A percentile compares a stretch with the other conserved stretches of the same genome.
phyloP scores from a whole-genome alignment of 2,113 vertebrate species.

The Anhinga anhinga region DNA sequence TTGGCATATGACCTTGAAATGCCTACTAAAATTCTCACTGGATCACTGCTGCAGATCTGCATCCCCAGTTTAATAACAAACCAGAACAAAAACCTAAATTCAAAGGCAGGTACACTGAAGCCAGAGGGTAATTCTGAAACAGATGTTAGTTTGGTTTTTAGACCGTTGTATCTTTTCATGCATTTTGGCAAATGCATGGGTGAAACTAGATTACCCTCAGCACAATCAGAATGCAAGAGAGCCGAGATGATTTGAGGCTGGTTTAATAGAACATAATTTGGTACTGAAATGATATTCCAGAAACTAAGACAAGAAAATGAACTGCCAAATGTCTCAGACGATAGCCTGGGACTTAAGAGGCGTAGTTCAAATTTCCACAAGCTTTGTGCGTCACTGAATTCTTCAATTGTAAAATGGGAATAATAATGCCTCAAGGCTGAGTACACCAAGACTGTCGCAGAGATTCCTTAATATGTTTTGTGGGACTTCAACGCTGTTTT shows the following conservation, averaged over 20 bases:
- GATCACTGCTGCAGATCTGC: background rate
- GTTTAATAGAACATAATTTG: background rate
- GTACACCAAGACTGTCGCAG: background rate
- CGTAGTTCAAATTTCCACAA: background rate
- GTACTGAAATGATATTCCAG: background rate
- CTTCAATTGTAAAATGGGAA: background rate
- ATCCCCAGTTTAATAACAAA: background rate
- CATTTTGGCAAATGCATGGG: background rate
- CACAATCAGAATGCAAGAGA: background rate
- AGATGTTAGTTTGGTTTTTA: background rate
- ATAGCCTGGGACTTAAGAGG: background rate
- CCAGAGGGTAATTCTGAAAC: background rate
- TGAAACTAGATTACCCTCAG: background rate
- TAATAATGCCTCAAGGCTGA: background rate
- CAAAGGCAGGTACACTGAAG: background rate
- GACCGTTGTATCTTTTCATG: background rate
- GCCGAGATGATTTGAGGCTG: background rate
- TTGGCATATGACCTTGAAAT: fast-evolving
- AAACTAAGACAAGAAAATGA: background rate
- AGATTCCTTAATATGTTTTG: background rate
- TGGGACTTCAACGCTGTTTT: background rate
- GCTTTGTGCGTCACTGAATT: background rate
- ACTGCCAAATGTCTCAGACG: background rate
- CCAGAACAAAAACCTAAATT: background rate
- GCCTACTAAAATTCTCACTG: background rate